phyloP scores from a whole-genome alignment of 1,140 invertebrate genomes.

The Chymomyza costata region DNA sequence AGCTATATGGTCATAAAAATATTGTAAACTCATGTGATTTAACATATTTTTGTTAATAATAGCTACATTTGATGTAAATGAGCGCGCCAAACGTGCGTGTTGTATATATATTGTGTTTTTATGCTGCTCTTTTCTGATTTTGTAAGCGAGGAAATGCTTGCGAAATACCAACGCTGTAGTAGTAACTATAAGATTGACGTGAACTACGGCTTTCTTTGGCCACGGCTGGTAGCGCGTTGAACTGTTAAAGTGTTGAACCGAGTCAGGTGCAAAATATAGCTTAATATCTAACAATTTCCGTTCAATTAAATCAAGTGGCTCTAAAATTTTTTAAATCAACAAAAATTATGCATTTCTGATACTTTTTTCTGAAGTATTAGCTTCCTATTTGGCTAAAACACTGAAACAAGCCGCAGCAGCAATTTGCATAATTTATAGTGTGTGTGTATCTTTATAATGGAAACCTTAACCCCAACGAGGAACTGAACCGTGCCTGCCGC shows the following conservation, averaged over 20 bases:
- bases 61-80: slow-evolving; percentile 31
- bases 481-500: slow-evolving; percentile 52
- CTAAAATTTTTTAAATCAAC: too few species aligned
- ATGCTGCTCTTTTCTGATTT: too few species aligned
- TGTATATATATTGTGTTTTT: too few species aligned
- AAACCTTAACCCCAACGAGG: slow-evolving; percentile 66
- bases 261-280: too few species aligned
- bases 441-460: slow-evolving; percentile 50
- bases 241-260: too few species aligned
- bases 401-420: slow-evolving; percentile 1
- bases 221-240: too few species aligned
- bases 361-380: too few species aligned
- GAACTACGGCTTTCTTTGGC: too few species aligned
- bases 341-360: too few species aligned
- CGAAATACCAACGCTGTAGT: slow-evolving; percentile 39
- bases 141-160: slow-evolving; percentile 27
- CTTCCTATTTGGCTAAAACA: slow-evolving; percentile 52
- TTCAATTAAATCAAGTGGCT: too few species aligned
- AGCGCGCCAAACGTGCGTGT: slow-evolving; percentile 30
- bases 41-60: slow-evolving; percentile 67
- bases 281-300: too few species aligned
- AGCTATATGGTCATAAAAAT: slow-evolving; percentile 57
- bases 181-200: too few species aligned
- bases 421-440: slow-evolving; percentile 57
- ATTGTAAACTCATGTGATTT: slow-evolving; percentile 51